These are phyloP conservation scores for Platycheirus rosarum DNA, from an alignment of 2,888 invertebrate genomes.

Conservation along the genomic window DNA sequence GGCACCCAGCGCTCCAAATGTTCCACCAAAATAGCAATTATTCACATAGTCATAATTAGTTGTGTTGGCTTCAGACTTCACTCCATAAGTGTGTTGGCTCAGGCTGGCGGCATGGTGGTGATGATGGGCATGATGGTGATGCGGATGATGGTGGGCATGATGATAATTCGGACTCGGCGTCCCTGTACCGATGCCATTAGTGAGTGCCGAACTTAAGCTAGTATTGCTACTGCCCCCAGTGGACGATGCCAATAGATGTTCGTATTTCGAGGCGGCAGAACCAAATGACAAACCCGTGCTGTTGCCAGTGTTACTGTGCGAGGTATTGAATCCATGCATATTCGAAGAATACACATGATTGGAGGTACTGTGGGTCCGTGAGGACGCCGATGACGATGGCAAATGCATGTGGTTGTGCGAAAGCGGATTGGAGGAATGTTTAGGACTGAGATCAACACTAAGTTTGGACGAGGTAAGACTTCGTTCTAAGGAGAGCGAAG, in stretches of 20 bases:
- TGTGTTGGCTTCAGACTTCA: slow-evolving; percentile 81
- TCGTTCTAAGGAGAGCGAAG: slow-evolving; percentile 78
- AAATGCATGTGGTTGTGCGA: slow-evolving; percentile 74
- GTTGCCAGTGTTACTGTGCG: slow-evolving; percentile 75
- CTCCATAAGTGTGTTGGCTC: slow-evolving; percentile 78
- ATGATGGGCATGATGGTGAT: slow-evolving; percentile 78
- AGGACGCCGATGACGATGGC: slow-evolving; percentile 75
- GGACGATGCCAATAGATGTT: slow-evolving; percentile 77
- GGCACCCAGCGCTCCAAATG: slow-evolving; percentile 80
- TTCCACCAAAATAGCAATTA: slow-evolving; percentile 82
- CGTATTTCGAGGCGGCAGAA: slow-evolving; percentile 77
- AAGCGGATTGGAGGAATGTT: slow-evolving; percentile 72
- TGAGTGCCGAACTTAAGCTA: slow-evolving; percentile 61
- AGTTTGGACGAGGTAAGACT: slow-evolving; percentile 73
- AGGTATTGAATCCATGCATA: slow-evolving; percentile 61
- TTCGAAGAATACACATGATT: slow-evolving; percentile 78
- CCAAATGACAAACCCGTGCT: slow-evolving; percentile 76
- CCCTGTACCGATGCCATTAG: slow-evolving; percentile 76
- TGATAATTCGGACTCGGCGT: slow-evolving; percentile 81
- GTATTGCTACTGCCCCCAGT: slow-evolving; percentile 74
- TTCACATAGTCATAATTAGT: slow-evolving; percentile 82
- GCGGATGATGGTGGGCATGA: slow-evolving; percentile 76
- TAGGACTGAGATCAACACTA: slow-evolving; percentile 72
- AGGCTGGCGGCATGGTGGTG: slow-evolving; percentile 76
- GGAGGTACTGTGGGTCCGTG: slow-evolving; percentile 75